Evolutionary conservation across 2,888 invertebrate genomes (phyloP), one percentile per base, ranked within the genome.

Genomic region (Harpagoxenus sublaevis): DNA sequence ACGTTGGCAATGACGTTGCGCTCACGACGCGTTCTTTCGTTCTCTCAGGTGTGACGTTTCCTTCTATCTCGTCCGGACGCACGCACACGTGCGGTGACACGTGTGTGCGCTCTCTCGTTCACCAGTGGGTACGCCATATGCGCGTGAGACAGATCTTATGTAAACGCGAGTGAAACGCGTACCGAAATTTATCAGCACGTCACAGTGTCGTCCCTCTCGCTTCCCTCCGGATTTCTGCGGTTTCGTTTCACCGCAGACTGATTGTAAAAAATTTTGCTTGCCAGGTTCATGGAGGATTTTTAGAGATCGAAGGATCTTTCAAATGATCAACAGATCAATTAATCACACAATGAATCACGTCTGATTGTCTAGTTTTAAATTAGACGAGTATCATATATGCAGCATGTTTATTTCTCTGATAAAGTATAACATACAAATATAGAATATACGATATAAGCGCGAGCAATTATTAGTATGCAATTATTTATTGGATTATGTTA

Each of bases 1-100:
- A 79, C 84, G 87, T 86, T 92, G 91, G 92, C 92, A 93, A 93
- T 93, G 93, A 92, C 92, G 93, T 92, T 89, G 89, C 83, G 77
- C 48, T 73, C 66, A 84, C 86, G 88, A 77, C 84, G 84, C 88
- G 90, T 89, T 74, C 63, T 31, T 39, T 73, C 73, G 6, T 60
- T 73, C 48, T 60, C 74, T 91, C 90, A 89, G 90, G 89, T 91
- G 91, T 87, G 92, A 90, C 89, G 85, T 89, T 89, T 89, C 86
- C 88, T 60, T 73, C 73, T 35, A 87, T 86, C 35, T 0, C 83
- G 78, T 84, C 23, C 57, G 23, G 71, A 74, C 83, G 81, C 65
- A 84, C 87, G 79, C 83, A 87, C 73, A 86, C 81, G 53, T 86
- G 57, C 53, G 75, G 75, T 42, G 48, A 10, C 66, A 62, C 66